Conservation (phyloP, 1,140 invertebrate species). For the Periplaneta americana region DNA sequence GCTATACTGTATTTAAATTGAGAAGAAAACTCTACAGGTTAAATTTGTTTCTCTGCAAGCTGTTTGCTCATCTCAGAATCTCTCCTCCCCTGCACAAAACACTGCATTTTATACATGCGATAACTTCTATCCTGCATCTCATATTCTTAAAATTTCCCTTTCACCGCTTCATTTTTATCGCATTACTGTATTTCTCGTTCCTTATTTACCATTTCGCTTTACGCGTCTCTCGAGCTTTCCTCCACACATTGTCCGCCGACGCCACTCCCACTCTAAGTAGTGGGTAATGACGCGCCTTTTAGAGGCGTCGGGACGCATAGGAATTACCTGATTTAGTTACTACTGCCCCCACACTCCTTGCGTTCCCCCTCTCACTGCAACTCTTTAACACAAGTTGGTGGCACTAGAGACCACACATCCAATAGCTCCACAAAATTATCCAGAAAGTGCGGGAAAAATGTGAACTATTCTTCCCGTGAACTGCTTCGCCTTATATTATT, state of each 20-base stretch:
- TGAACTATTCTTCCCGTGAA: not conserved
- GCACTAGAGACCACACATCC: not conserved
- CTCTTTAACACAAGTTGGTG: not conserved
- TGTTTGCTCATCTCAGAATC: too few species aligned
- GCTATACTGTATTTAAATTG: too few species aligned
- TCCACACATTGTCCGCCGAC: not conserved
- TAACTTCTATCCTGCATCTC: not conserved
- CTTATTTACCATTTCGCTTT: not conserved
- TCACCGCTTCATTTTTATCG: not conserved
- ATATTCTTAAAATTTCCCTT: not conserved
- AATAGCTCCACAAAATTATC: not conserved
- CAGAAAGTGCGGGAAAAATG: not conserved
- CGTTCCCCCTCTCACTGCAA: not conserved
- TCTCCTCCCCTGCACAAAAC: not conserved
- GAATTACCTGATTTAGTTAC: constrained; percentile 7
- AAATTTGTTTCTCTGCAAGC: too few species aligned
- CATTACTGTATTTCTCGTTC: not conserved
- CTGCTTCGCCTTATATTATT: not conserved
- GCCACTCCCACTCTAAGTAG: not conserved
- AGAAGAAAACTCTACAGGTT: too few species aligned
- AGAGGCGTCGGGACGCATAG: not conserved
- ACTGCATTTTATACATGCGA: not conserved
- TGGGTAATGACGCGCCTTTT: constrained; percentile 2
- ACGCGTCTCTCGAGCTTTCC: too few species aligned
- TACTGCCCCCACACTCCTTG: not conserved